Evolutionary conservation across 2,888 invertebrate genomes (phyloP).

Genomic region (Netelia virgata): DNA sequence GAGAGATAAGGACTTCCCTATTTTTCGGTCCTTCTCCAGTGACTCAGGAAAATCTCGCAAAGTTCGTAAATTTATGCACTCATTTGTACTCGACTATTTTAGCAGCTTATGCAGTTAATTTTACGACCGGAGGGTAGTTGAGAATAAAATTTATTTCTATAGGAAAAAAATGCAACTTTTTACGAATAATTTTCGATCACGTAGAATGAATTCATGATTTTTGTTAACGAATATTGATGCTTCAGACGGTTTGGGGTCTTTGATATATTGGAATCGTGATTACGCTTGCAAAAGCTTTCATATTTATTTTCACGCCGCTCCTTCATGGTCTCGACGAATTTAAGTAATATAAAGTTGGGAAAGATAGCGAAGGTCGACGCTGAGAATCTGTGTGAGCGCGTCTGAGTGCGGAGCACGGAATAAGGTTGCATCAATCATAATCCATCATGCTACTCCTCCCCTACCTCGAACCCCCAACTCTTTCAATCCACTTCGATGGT

Average conservation of each 20-base stretch:
- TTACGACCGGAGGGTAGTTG: neutral
- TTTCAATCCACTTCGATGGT: conserved; percentile 50
- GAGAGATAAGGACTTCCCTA: conserved; percentile 11
- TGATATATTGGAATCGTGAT: neutral
- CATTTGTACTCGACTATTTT: neutral
- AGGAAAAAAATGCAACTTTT: no score
- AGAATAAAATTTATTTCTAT: neutral
- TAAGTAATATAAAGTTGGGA: conserved; percentile 33
- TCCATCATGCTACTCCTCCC: conserved; percentile 37
- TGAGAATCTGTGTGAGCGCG: neutral
- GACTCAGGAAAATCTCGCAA: neutral
- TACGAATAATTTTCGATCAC: no score
- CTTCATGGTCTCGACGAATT: neutral
- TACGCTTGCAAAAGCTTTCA: conserved; percentile 36
- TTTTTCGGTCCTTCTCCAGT: conserved; percentile 10
- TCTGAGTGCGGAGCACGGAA: conserved; percentile 2
- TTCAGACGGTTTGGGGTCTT: neutral
- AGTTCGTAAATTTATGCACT: neutral
- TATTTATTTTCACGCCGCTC: conserved; percentile 41
- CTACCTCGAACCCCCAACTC: no score
- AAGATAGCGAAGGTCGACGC: conserved; percentile 18
- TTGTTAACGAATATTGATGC: neutral
- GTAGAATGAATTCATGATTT: no score
- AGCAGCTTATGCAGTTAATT: neutral
- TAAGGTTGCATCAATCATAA: conserved; percentile 56